Evolutionary conservation across 30 jellyfish, hydroid and myxozoan species (phyloP).

Genomic region (Nemopilema nomurai): DNA sequence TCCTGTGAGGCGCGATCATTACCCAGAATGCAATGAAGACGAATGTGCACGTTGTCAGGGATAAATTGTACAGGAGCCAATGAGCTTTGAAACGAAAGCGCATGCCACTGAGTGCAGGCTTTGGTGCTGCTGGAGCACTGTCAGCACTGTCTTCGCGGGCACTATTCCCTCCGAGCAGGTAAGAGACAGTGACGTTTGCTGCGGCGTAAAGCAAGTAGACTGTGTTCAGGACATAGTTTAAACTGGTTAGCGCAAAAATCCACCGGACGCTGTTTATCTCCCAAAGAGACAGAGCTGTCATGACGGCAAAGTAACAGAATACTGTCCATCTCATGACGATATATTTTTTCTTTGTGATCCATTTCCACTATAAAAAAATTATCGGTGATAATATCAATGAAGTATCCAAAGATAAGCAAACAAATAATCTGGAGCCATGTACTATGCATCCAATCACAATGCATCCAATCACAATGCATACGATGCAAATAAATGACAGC

Average conservation of each 20-base stretch:
- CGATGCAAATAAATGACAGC: too few relatives aligned
- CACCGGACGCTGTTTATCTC: not conserved
- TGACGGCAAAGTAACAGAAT: conserved; percentile 22
- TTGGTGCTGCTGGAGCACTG: not conserved
- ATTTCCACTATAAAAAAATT: conserved; percentile 26
- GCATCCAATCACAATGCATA: too few relatives aligned
- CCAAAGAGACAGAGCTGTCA: conserved; percentile 8
- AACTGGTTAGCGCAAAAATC: conserved; percentile 50
- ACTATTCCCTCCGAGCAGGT: not conserved
- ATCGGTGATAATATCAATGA: too few relatives aligned
- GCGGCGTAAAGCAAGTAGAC: conserved; percentile 48
- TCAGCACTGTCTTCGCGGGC: not conserved
- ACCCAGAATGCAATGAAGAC: conserved; percentile 74
- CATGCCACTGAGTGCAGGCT: not conserved
- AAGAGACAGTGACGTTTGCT: not conserved
- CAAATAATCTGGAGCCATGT: too few relatives aligned
- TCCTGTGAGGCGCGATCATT: conserved; percentile 50
- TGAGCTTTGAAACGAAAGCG: conserved; percentile 13
- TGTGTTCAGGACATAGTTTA: conserved; percentile 35
- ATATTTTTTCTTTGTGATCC: conserved; percentile 19
- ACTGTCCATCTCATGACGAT: conserved; percentile 40
- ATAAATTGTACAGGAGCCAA: conserved; percentile 68
- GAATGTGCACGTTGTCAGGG: conserved; percentile 47
- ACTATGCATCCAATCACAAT: too few relatives aligned
- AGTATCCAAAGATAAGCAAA: too few relatives aligned